Evolutionary conservation across 2,113 vertebrate genomes (phyloP), one percentile per base, ranked within the genome.

Genomic region (Urocolius indicus): DNA sequence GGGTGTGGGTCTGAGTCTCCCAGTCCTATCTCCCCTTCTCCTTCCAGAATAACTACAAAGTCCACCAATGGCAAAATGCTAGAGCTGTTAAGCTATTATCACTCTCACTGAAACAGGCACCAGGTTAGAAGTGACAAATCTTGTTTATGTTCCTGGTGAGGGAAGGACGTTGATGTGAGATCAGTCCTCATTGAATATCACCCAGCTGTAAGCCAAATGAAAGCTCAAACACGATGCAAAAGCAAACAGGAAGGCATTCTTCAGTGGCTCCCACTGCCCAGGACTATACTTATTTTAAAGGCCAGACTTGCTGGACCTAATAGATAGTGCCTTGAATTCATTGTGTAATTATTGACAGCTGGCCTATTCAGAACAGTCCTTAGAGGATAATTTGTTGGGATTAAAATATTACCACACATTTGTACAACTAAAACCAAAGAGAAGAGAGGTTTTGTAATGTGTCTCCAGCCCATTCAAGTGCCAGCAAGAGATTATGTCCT

Each of bases 301-400:
- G 73, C 87, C 91, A 92, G 84, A 82, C 66, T 94, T 27, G 57
- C 66, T 93, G 93, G 90, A 86, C 83, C 82, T 63, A 23, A 75
- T 19, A 84, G 79, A 82, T 52, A 90, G 48, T 81, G 92, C 43
- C 80, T 73, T 87, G 94, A 79, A 86, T 84, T 74, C 87, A 55
- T 73, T 87, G 87, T 89, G 81, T 85, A 74, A 93, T 80, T 79
- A 57, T 84, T 93, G 94, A 83, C 87, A 94, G 88, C 72, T 90
- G 82, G 34, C 49, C 90, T 63, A 52, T 90, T 77, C 88, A 92
- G 26, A 80, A 1, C 38, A 52, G 88, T 81, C 90, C 83, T 93
- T 2, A 36, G 88, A 91, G 93, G 65, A 81, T 58, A 51, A 93
- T 86, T 94, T 7, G 0, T 32, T 61, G 59, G 94, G 84, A 93